phyloP scores from a whole-genome alignment of 2,113 vertebrate genomes.

The Tenrec ecaudatus region DNA sequence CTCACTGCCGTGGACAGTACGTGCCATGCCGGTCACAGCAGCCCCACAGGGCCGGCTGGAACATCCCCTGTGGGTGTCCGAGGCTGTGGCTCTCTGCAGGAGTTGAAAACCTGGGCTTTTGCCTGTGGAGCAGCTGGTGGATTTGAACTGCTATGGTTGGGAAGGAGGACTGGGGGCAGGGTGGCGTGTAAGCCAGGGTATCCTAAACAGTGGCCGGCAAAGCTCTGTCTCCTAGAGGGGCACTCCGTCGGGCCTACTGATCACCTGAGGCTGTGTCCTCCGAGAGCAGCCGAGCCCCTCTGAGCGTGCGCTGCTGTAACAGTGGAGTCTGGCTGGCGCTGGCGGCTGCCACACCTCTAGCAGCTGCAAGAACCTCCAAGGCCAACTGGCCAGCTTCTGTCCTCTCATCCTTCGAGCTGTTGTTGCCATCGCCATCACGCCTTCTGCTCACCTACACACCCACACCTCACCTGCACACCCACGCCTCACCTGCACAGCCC shows the following conservation, averaged over 20 bases:
- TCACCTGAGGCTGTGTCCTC: too few species aligned
- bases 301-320: not conserved
- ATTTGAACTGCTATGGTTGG: too few species aligned
- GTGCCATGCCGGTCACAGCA: too few species aligned
- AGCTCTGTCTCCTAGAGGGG: fast-evolving
- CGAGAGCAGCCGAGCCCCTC: not conserved
- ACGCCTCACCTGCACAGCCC: not conserved
- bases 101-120: too few species aligned
- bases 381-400: not conserved
- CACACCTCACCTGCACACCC: not conserved
- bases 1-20: too few species aligned
- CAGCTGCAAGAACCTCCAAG: not conserved
- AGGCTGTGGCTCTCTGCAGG: too few species aligned
- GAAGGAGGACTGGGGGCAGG: not conserved
- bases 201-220: fast-evolving
- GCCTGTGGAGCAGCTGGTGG: too few species aligned
- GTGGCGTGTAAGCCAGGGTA: fast-evolving
- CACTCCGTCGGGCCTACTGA: too few species aligned
- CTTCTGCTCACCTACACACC: not conserved
- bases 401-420: not conserved
- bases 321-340: too few species aligned
- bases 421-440: fast-evolving
- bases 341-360: not conserved
- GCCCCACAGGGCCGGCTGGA: too few species aligned
- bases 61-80: too few species aligned